A percentile compares a stretch with the other conserved stretches of the same genome.
Evolutionary conservation across 2,113 vertebrate genomes (phyloP).

Genomic region (Gobius niger): DNA sequence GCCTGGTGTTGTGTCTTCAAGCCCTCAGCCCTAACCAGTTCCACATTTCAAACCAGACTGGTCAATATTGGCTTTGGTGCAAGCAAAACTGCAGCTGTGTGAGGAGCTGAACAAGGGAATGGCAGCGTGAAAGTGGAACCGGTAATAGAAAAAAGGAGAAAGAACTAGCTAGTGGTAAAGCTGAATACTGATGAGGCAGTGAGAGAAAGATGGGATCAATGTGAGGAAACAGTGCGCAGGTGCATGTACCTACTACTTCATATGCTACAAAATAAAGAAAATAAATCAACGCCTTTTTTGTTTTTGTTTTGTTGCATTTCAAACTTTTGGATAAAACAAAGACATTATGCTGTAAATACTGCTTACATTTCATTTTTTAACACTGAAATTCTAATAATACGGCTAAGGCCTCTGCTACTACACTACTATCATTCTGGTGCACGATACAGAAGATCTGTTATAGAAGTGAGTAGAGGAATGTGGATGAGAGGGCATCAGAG

Average conservation of each 20-base stretch:
- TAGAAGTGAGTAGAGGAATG: constrained; percentile 17
- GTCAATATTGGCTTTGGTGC: constrained; percentile 23
- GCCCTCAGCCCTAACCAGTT: constrained; percentile 42
- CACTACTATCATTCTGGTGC: too few species aligned
- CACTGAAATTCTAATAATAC: neutral
- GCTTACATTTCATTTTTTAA: too few species aligned
- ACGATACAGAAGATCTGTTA: neutral
- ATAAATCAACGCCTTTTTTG: too few species aligned
- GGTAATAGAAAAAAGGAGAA: constrained; percentile 15
- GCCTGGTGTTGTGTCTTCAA: constrained; percentile 25
- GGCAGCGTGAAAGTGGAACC: neutral
- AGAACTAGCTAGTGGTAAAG: constrained; percentile 35
- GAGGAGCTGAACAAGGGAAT: constrained; percentile 15
- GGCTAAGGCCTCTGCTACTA: too few species aligned
- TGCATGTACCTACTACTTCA: constrained; percentile 43
- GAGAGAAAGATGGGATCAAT: neutral
- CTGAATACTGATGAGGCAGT: constrained; percentile 71
- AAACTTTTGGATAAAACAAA: neutral
- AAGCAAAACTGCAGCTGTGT: constrained; percentile 46
- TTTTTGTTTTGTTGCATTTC: too few species aligned
- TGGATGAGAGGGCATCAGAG: constrained; percentile 22
- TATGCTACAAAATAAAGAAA: constrained; percentile 27
- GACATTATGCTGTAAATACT: too few species aligned
- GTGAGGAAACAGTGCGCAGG: constrained; percentile 58
- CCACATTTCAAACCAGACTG: constrained; percentile 33